These are phyloP conservation scores for Luehdorfia chinensis DNA, from an alignment of 1,140 invertebrate species.

Conservation along the genomic window DNA sequence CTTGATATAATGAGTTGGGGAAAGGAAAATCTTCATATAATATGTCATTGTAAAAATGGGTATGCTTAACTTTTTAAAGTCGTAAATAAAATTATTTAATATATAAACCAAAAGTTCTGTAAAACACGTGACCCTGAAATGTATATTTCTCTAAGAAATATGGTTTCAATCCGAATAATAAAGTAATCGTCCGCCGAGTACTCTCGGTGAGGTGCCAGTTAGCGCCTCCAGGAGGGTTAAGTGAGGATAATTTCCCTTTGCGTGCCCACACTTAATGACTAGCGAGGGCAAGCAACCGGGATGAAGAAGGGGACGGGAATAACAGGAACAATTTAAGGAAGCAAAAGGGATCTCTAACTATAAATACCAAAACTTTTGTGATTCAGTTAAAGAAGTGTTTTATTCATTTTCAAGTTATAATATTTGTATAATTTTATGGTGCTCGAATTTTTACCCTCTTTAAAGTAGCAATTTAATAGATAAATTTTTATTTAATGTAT, in stretches of 20 bases:
- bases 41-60: too few relatives aligned
- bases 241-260: slow-evolving; percentile 75
- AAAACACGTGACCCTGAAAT: too few relatives aligned
- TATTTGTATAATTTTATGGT: too few relatives aligned
- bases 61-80: too few relatives aligned
- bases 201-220: slow-evolving; percentile 70
- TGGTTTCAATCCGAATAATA: slow-evolving; percentile 69
- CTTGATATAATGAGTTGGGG: too few relatives aligned
- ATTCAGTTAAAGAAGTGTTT: too few relatives aligned
- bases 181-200: slow-evolving; percentile 63
- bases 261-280: slow-evolving; percentile 69
- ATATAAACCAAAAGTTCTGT: too few relatives aligned
- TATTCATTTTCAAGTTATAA: slow-evolving; percentile 9
- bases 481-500: too few relatives aligned
- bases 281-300: slow-evolving; percentile 17
- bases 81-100: too few relatives aligned
- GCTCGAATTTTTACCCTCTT: too few relatives aligned
- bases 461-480: too few relatives aligned
- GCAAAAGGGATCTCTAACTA: slow-evolving; percentile 5
- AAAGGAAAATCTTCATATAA: too few relatives aligned
- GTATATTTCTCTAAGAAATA: slow-evolving; percentile 54
- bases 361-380: slow-evolving; percentile 12
- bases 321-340: slow-evolving; percentile 25
- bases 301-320: slow-evolving; percentile 17
- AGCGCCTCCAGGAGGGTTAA: slow-evolving; percentile 74